phyloP scores from a whole-genome alignment of 1,140 invertebrate genomes.

The Pantala flavescens region DNA sequence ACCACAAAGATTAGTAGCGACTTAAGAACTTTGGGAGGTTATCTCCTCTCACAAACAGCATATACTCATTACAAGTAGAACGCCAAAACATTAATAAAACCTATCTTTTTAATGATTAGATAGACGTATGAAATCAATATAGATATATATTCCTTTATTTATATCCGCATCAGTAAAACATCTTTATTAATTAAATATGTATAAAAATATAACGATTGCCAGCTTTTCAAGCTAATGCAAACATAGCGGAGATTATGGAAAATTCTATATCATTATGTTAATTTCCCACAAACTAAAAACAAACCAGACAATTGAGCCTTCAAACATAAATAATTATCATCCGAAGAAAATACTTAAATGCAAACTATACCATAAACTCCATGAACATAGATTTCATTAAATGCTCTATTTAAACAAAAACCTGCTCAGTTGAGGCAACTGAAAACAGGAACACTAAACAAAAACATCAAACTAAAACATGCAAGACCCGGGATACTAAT shows the following conservation, averaged over 20 bases:
- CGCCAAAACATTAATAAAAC: not conserved
- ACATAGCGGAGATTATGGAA: not conserved
- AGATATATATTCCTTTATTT: not conserved
- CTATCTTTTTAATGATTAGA: not conserved
- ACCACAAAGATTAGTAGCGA: not conserved
- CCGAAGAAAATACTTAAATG: not conserved
- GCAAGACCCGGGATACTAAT: not conserved
- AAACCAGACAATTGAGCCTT: too few relatives aligned
- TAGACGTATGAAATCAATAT: not conserved
- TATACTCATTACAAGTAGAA: not conserved
- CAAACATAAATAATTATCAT: not conserved
- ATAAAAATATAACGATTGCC: conserved; percentile 10
- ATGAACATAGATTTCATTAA: not conserved
- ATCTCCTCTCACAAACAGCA: not conserved
- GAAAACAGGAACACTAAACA: not conserved
- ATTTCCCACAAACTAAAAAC: too few relatives aligned
- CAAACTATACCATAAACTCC: not conserved
- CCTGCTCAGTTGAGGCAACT: not conserved
- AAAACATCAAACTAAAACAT: not conserved
- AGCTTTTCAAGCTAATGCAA: not conserved
- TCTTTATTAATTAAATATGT: conserved; percentile 1
- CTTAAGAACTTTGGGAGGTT: not conserved
- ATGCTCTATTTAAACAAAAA: not conserved
- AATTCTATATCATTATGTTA: not conserved
- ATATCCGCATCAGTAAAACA: not conserved